Evolutionary conservation across 1,140 invertebrate species (phyloP).

Genomic region (Lasaia peninsularis): DNA sequence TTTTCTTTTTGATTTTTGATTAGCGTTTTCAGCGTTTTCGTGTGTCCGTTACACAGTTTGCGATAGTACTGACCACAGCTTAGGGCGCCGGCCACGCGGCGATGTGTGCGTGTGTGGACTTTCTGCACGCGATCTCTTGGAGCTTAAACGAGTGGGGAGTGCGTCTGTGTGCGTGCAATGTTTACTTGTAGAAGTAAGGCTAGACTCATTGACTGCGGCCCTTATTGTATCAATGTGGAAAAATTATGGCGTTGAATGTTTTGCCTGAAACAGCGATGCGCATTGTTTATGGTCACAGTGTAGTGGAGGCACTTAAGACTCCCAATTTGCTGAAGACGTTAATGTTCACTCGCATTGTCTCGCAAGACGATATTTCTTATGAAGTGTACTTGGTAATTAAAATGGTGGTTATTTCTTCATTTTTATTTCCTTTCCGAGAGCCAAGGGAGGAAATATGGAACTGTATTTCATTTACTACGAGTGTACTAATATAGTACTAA

Average conservation of each 20-base stretch:
- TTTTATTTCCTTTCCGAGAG: background rate
- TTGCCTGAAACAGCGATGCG: conserved; percentile 67
- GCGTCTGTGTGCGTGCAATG: conserved; percentile 60
- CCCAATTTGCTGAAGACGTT: conserved; percentile 64
- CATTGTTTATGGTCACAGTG: conserved; percentile 62
- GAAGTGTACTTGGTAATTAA: conserved; percentile 62
- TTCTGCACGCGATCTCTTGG: conserved; percentile 72
- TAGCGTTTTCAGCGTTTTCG: conserved; percentile 72
- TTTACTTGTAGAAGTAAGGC: conserved; percentile 68
- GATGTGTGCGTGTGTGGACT: conserved; percentile 70
- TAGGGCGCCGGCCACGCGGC: conserved; percentile 69
- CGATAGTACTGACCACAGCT: conserved; percentile 74
- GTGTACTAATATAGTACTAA: no score
- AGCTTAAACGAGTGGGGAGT: conserved; percentile 64
- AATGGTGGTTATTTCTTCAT: background rate
- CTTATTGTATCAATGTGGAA: conserved; percentile 77
- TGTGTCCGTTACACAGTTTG: conserved; percentile 76
- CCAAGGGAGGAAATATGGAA: no score
- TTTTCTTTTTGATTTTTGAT: conserved; percentile 48
- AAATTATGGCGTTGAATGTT: conserved; percentile 74
- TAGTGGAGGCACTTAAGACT: conserved; percentile 55
- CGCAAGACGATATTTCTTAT: conserved; percentile 53
- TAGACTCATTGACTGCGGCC: conserved; percentile 76
- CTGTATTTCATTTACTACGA: no score
- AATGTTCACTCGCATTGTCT: conserved; percentile 59